Conservation (phyloP, 2,113 vertebrate genomes). For the Pogona vitticeps region DNA sequence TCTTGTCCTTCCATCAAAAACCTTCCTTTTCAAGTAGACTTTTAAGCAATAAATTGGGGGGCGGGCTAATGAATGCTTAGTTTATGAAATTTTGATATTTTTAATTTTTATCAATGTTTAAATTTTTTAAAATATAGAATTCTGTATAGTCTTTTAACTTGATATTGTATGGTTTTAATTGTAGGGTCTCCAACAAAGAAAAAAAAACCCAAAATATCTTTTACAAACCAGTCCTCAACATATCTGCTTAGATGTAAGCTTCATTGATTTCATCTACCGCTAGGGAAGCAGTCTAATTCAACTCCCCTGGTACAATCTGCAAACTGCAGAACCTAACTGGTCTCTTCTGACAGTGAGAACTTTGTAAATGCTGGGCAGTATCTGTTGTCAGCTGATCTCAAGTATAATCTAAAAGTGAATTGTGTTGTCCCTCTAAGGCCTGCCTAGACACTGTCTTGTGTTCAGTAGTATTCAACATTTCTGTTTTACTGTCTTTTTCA, state of each 20-base stretch:
- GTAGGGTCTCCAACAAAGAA: no score
- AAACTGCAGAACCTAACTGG: neutral
- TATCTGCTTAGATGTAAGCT: neutral
- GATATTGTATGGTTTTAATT: no score
- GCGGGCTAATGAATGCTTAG: no score
- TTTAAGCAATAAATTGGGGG: no score
- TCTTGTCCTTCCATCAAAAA: no score
- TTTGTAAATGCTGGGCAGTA: neutral
- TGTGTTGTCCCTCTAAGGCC: neutral
- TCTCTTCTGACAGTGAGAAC: neutral
- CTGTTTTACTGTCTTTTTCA: slow-evolving; percentile 10
- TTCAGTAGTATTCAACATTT: slow-evolving; percentile 19
- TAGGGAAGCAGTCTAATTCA: neutral
- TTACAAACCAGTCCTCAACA: neutral
- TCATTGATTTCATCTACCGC: neutral
- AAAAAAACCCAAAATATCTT: no score
- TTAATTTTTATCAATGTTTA: no score
- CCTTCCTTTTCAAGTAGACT: no score
- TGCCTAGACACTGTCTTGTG: slow-evolving; percentile 3
- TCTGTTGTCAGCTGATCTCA: neutral
- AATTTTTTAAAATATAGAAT: no score
- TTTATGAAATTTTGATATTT: no score
- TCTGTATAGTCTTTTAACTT: no score
- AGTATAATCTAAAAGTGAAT: neutral
- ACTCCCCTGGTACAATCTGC: neutral